A percentile compares a stretch with the other conserved stretches of the same genome.
Conservation (phyloP, 2,113 vertebrate genomes). For the Salminus brasiliensis region DNA sequence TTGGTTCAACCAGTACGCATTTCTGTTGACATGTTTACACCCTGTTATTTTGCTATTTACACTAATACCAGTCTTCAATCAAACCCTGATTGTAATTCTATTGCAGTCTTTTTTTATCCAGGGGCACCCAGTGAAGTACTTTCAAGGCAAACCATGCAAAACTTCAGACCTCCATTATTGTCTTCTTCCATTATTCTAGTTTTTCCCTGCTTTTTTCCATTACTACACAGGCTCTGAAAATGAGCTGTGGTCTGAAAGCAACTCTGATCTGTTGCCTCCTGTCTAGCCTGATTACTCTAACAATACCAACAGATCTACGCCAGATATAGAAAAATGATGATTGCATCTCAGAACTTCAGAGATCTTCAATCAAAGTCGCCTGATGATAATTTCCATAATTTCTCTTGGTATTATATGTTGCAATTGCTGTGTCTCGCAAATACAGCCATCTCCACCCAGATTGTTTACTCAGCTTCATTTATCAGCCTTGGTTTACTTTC, state of each 20-base stretch:
- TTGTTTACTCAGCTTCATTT: neutral
- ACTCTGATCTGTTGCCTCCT: neutral
- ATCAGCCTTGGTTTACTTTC: neutral
- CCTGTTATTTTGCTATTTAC: slow-evolving; percentile 18
- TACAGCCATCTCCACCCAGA: too few species aligned
- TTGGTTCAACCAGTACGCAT: slow-evolving; percentile 24
- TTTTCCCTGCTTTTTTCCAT: slow-evolving; percentile 19
- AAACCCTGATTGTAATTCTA: slow-evolving; percentile 17
- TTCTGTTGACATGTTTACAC: slow-evolving; percentile 25
- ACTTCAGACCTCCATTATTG: neutral
- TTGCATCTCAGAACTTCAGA: neutral
- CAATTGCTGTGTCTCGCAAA: too few species aligned
- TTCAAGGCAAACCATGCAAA: neutral
- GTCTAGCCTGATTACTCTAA: slow-evolving; percentile 1
- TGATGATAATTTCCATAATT: too few species aligned
- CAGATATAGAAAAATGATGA: neutral
- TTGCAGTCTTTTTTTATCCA: neutral
- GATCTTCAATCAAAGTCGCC: too few species aligned
- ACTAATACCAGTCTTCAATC: slow-evolving; percentile 10
- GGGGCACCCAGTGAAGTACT: neutral
- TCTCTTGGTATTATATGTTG: too few species aligned
- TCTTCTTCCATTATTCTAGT: neutral
- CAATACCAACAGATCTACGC: neutral
- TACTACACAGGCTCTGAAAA: neutral
- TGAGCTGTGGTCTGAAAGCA: neutral